These are phyloP conservation scores for Hippocampus mohnikei DNA, from an alignment of 2,113 vertebrate genomes.

Conservation along the genomic window DNA sequence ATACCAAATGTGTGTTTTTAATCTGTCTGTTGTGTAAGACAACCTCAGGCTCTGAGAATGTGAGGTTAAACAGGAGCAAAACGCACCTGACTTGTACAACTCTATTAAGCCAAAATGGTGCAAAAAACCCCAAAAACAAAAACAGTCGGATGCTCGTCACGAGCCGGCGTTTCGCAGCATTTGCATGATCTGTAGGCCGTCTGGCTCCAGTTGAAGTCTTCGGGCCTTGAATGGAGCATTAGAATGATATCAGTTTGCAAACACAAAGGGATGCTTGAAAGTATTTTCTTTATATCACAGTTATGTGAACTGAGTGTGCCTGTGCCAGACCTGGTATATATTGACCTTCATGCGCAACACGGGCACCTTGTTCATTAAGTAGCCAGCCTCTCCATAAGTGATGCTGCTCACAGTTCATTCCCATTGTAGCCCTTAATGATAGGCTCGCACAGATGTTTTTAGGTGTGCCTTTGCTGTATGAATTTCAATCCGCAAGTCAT, in stretches of 20 bases:
- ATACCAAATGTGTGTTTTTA: slow-evolving; percentile 4
- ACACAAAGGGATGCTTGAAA: slow-evolving; percentile 23
- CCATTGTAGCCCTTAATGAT: slow-evolving; percentile 59
- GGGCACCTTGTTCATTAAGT: slow-evolving; percentile 58
- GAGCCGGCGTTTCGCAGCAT: slow-evolving; percentile 38
- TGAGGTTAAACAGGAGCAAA: slow-evolving; percentile 19
- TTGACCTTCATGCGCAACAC: slow-evolving; percentile 58
- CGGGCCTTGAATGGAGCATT: slow-evolving; percentile 30
- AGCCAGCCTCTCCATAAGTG: slow-evolving; percentile 44
- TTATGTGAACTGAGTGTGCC: slow-evolving; percentile 41
- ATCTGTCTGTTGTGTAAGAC: slow-evolving; percentile 8
- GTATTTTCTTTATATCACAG: slow-evolving; percentile 51
- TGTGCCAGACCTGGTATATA: slow-evolving; percentile 47
- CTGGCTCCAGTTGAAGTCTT: slow-evolving; percentile 26
- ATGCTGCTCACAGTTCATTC: slow-evolving; percentile 66
- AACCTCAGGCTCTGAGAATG: slow-evolving; percentile 33
- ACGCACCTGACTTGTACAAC: slow-evolving; percentile 10
- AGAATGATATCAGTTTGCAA: slow-evolving; percentile 44
- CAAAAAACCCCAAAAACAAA: slow-evolving; percentile 14
- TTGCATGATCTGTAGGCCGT: slow-evolving; percentile 32
- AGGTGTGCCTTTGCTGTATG: slow-evolving; percentile 47
- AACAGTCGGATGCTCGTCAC: slow-evolving; percentile 29
- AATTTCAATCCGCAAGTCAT: slow-evolving; percentile 17
- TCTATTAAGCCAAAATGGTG: slow-evolving; percentile 36
- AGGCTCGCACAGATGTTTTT: slow-evolving; percentile 60